Conservation (phyloP, 2,888 invertebrate genomes). For the Elmis aenea region DNA sequence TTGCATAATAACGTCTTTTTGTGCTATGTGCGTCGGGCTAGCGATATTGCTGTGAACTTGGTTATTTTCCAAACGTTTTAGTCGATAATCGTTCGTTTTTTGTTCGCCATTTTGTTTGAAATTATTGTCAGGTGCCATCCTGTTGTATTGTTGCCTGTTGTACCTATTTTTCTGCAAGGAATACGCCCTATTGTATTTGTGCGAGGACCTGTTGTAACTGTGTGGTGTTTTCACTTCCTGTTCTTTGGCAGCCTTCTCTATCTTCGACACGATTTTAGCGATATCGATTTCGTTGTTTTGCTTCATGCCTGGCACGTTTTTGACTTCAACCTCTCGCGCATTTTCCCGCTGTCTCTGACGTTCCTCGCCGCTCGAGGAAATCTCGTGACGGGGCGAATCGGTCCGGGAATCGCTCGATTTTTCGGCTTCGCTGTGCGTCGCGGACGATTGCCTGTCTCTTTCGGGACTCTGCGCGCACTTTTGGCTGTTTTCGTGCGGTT, state of each 20-base stretch:
- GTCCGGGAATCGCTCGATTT: too few relatives aligned
- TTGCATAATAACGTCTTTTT: too few relatives aligned
- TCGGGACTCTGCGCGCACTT: slow-evolving; percentile 1
- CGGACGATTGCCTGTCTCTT: not conserved
- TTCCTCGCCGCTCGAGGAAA: not conserved
- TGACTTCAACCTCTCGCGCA: too few relatives aligned
- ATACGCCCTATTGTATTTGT: slow-evolving; percentile 8
- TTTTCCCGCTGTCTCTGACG: too few relatives aligned
- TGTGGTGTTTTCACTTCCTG: slow-evolving; percentile 23
- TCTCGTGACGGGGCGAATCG: not conserved
- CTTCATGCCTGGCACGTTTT: not conserved
- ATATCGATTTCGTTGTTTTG: slow-evolving; percentile 38
- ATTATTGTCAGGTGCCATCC: too few relatives aligned
- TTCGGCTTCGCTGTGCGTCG: too few relatives aligned
- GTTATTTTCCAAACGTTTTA: too few relatives aligned
- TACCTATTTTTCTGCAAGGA: not conserved
- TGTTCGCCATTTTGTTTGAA: too few relatives aligned
- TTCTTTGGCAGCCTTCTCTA: slow-evolving; percentile 44
- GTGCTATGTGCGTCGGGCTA: too few relatives aligned
- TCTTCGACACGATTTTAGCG: slow-evolving; percentile 43
- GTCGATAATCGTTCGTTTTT: too few relatives aligned
- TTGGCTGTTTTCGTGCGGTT: not conserved
- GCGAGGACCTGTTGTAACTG: slow-evolving; percentile 14
- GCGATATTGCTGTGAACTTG: too few relatives aligned
- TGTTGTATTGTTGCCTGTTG: not conserved